Base-by-base conservation (phyloP, 2,797 vertebrate species). In the Helicolenus hilgendorfi region DNA sequence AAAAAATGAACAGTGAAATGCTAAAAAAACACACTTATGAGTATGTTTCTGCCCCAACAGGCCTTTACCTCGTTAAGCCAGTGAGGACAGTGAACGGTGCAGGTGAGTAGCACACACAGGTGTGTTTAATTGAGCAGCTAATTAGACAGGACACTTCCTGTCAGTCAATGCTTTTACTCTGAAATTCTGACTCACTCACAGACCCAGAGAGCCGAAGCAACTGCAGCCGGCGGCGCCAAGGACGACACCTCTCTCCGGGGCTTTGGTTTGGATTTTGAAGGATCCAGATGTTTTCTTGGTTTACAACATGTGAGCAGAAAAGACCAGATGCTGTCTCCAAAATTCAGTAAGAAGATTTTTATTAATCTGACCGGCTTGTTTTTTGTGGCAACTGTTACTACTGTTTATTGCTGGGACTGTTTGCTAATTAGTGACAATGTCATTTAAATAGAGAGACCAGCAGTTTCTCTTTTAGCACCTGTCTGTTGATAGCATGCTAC, bases 341-440 rank as follows among this genome's bases (percentile, higher is more conserved):
- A 24, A 5, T 27, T 27, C 27, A 27, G 36, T 56, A 53, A 59
- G 10, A 56, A 20, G 11, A 35, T 38, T 3, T 38, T 3, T 4
- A 38, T 65, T 31, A 15, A 41, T 15, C 15, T 33, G 58, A 77
- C 77, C 60, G 78, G 22, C 22, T 33, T 33, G 31, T 33, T 33
- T 67, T 26, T 45, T 33, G 35, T 29, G 29, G 18, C 36, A 53
- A 53, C 59, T 67, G 8, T 36, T 36, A 29, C 29, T 29, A 29
- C 72, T 74, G 29, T 81, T 84, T 72, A 58, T 68, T 63, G 49
- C 62, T 29, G 10, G 15, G 49, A 60, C 35, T 33, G 63, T 84
- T 70, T 71, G 84, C 77, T 81, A 79, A 87, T 72, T 68, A 78
- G 81, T 15, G 27, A 20, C 33, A 38, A 20, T 26, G 20, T 20